Percentiles rank a stretch among this genome's conserved stretches.
Conservation (phyloP, 2,888 invertebrate genomes). For the Ptychoptera contaminata region DNA sequence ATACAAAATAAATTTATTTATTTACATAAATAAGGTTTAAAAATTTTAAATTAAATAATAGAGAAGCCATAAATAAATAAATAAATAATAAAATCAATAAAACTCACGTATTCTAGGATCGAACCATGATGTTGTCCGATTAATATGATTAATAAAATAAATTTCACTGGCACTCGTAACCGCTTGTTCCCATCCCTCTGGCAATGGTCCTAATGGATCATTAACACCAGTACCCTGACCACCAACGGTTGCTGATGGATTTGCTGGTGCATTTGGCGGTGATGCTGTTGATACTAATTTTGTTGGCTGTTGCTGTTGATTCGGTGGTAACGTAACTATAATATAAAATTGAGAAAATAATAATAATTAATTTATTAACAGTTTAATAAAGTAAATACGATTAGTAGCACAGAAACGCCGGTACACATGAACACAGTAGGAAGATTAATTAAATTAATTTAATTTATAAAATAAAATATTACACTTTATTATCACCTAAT, state of each 20-base stretch:
- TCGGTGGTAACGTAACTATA: neutral
- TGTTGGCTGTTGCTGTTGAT: neutral
- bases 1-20: slow-evolving; percentile 1
- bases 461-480: too few relatives aligned
- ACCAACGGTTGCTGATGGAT: slow-evolving; percentile 12
- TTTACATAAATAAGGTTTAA: too few relatives aligned
- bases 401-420: too few relatives aligned
- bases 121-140: slow-evolving; percentile 93
- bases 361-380: too few relatives aligned
- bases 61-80: neutral
- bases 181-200: slow-evolving; percentile 87
- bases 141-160: slow-evolving; percentile 66
- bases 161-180: slow-evolving; percentile 82
- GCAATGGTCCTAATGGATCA: slow-evolving; percentile 55
- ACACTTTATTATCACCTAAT: too few relatives aligned
- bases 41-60: neutral
- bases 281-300: neutral
- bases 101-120: slow-evolving; percentile 94
- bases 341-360: too few relatives aligned
- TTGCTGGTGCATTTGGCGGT: slow-evolving; percentile 10
- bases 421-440: too few relatives aligned
- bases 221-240: too few relatives aligned
- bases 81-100: slow-evolving; percentile 8
- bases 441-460: too few relatives aligned
- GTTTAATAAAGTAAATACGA: too few relatives aligned